Conservation (phyloP, 2,888 invertebrate genomes). For the Teleogryllus oceanicus region DNA sequence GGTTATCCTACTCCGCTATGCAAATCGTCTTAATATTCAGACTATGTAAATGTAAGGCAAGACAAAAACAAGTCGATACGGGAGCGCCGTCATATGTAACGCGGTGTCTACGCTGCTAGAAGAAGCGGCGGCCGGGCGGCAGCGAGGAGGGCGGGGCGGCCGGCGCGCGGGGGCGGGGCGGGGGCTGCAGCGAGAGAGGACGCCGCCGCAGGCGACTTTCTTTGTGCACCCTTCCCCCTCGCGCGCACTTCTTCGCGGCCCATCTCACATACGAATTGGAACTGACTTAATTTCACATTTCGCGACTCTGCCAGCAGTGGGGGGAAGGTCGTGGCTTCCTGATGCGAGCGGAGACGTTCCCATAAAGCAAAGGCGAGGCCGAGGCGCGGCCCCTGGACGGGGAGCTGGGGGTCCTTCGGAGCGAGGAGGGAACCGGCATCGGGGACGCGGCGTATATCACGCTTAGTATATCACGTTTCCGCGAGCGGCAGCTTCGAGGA, state of each 20-base stretch:
- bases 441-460: neutral
- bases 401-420: neutral
- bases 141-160: neutral
- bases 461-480: constrained; percentile 18
- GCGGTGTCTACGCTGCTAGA: neutral
- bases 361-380: neutral
- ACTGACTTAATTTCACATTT: constrained; percentile 37
- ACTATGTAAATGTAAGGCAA: constrained; percentile 22
- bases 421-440: neutral
- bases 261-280: constrained; percentile 32
- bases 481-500: neutral
- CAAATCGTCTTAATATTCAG: constrained; percentile 22
- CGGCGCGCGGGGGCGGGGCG: neutral
- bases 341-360: neutral
- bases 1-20: constrained; percentile 23
- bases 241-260: constrained; percentile 28
- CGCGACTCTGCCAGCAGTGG: constrained; percentile 26
- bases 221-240: constrained; percentile 6
- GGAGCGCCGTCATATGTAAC: constrained; percentile 9
- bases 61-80: constrained; percentile 18
- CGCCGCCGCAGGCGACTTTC: neutral
- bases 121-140: neutral
- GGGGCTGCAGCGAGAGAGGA: neutral
- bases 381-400: neutral
- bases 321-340: neutral